Percentiles rank a stretch among this genome's conserved stretches.
Conservation (phyloP, 2,113 vertebrate species). For the Furnarius figulus region DNA sequence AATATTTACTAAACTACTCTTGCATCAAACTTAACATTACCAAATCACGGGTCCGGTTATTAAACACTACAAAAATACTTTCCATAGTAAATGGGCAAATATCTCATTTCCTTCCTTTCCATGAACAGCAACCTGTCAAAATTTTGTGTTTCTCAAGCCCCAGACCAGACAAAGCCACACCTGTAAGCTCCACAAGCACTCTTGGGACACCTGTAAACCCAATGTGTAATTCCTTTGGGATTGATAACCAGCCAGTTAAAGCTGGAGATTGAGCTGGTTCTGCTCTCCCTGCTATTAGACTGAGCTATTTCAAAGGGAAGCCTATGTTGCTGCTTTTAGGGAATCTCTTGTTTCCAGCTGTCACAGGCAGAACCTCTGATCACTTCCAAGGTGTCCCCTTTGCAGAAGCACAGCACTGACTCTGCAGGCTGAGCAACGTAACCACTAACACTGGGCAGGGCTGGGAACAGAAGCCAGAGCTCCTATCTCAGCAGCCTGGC, state of each 20-base stretch:
- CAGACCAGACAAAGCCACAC: rapidly evolving
- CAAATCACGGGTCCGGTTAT: not conserved
- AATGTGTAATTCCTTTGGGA: not conserved
- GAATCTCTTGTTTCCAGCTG: not conserved
- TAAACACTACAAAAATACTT: not conserved
- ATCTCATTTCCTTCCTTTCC: not conserved
- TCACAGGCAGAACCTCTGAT: not conserved
- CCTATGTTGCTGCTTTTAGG: not conserved
- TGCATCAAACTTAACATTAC: not conserved
- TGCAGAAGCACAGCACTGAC: not conserved
- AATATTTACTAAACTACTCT: conserved; percentile 7
- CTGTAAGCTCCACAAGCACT: rapidly evolving
- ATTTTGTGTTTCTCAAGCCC: not conserved
- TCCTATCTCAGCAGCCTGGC: not conserved
- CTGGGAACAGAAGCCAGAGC: not conserved
- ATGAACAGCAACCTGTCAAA: not conserved
- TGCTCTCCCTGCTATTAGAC: not conserved
- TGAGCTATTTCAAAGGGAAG: not conserved
- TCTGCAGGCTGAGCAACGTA: not conserved
- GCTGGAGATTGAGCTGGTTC: not conserved
- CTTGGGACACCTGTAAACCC: not conserved
- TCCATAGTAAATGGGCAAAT: not conserved
- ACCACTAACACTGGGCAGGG: not conserved
- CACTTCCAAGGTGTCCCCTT: not conserved
- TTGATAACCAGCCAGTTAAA: not conserved